A percentile compares a stretch with the other conserved stretches of the same genome.
Conservation (phyloP, 1,140 invertebrate genomes). For the Tetramorium alpestre region DNA sequence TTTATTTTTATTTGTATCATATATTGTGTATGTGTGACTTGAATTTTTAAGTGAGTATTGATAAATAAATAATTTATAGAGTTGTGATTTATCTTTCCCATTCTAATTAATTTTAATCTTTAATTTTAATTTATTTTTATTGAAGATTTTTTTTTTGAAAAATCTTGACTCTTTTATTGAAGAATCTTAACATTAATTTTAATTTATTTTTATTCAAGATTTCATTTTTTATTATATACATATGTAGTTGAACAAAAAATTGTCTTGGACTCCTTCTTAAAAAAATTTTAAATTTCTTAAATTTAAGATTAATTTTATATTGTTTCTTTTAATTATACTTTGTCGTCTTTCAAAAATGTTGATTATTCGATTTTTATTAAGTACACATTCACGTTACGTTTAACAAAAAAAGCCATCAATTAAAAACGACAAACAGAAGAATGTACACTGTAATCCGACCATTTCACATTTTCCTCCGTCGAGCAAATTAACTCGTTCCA, state of each 20-base stretch:
- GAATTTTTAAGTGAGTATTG: not conserved
- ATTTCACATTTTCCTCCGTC: not conserved
- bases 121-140: not conserved
- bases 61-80: not conserved
- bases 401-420: too few relatives aligned
- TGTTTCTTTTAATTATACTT: not conserved
- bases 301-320: not conserved
- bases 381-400: too few relatives aligned
- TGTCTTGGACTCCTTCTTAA: not conserved
- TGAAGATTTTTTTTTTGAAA: not conserved
- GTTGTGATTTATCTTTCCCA: not conserved
- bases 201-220: not conserved
- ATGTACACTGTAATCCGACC: not conserved
- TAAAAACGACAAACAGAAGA: too few relatives aligned
- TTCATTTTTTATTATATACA: not conserved
- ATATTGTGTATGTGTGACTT: not conserved
- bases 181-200: not conserved
- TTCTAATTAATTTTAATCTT: not conserved
- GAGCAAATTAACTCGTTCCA: too few relatives aligned
- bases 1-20: not conserved
- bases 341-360: not conserved
- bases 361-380: too few relatives aligned
- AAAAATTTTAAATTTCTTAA: not conserved
- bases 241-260: not conserved
- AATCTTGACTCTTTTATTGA: too few relatives aligned